These are phyloP conservation scores for Buceros bicornis DNA, from an alignment of 2,797 vertebrate species.

Conservation along the genomic window DNA sequence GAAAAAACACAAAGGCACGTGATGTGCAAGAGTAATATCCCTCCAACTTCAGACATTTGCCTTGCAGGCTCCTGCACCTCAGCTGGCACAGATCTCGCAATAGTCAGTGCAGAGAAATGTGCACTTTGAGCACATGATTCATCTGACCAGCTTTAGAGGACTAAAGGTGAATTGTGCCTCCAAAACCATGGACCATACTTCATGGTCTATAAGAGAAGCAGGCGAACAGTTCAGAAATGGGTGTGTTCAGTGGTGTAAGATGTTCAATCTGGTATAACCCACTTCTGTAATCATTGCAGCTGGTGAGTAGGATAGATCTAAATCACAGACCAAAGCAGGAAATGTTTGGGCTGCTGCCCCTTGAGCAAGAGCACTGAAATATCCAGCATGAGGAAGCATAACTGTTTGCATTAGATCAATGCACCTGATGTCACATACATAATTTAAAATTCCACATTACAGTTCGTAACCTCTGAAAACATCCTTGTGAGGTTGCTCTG, in stretches of 20 bases:
- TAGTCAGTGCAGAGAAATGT: not conserved
- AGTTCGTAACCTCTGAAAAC: not conserved
- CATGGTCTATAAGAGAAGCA: not conserved
- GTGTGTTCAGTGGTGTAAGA: not conserved
- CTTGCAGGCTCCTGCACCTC: not conserved
- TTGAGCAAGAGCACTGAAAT: not conserved
- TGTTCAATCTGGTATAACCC: not conserved
- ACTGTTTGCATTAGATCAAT: not conserved
- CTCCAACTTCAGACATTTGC: not conserved
- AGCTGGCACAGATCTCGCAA: not conserved
- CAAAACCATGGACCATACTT: not conserved
- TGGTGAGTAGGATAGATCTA: too few relatives aligned
- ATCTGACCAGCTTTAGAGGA: not conserved
- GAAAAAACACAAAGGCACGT: not conserved
- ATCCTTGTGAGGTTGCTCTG: not conserved
- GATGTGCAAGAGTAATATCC: not conserved
- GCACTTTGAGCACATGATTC: not conserved
- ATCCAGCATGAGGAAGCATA: not conserved
- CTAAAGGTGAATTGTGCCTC: not conserved
- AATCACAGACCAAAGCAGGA: not conserved
- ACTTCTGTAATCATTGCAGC: not conserved
- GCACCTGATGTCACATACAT: not conserved
- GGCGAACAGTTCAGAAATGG: not conserved
- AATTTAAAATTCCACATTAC: not conserved
- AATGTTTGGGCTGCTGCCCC: not conserved